A percentile compares a stretch with the other conserved stretches of the same genome.
These are phyloP conservation scores for Cheilosia grossa DNA, from an alignment of 2,888 invertebrate species.

Conservation along the genomic window DNA sequence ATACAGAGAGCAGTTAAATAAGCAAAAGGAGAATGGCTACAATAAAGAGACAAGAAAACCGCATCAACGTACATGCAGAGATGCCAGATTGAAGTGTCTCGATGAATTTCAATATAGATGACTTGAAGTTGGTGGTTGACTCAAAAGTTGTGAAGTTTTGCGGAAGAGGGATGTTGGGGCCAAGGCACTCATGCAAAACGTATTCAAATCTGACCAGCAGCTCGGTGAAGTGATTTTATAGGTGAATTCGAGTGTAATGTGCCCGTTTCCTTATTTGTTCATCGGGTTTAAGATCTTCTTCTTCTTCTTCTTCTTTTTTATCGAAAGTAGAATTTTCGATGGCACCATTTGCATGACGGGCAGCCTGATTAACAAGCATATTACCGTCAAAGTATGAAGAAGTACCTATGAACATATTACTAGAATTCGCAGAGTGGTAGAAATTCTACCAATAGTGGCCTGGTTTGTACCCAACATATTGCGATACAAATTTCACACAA, in stretches of 20 bases:
- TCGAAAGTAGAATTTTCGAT: background rate
- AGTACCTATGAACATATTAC: no score
- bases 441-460: no score
- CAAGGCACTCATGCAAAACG: background rate
- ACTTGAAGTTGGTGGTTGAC: constrained; percentile 9
- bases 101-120: constrained; percentile 39
- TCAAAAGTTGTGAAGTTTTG: constrained; percentile 24
- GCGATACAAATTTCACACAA: no score
- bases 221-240: background rate
- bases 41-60: constrained; percentile 53
- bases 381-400: no score
- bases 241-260: background rate
- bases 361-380: no score
- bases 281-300: no score
- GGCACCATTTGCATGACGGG: background rate
- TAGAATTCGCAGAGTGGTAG: no score
- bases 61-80: constrained; percentile 54
- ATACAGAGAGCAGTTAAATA: constrained; percentile 22
- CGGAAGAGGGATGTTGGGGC: constrained; percentile 17
- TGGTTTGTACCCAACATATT: no score
- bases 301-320: no score
- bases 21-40: constrained; percentile 32
- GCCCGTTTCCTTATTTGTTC: no score
- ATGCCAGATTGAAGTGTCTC: constrained; percentile 60
- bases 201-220: background rate